These are phyloP conservation scores for Myiopsitta monachus DNA, from an alignment of 2,113 vertebrate genomes.

Conservation along the genomic window DNA sequence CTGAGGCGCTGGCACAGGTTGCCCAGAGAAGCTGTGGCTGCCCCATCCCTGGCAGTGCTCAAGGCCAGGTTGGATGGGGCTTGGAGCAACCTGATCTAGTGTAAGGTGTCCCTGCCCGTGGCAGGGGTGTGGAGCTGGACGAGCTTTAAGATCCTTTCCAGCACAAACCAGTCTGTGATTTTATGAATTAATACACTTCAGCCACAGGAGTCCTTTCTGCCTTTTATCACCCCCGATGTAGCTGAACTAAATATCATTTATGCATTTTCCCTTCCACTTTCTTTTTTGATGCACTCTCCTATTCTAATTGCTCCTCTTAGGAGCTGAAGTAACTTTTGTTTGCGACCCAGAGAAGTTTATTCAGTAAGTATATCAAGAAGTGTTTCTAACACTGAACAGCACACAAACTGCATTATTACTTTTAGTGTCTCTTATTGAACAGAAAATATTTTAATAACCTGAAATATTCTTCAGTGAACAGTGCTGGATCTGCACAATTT, in stretches of 20 bases:
- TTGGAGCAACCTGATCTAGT: background rate
- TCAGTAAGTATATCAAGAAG: slow-evolving; percentile 41
- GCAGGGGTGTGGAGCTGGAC: background rate
- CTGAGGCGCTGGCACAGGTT: background rate
- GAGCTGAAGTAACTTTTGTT: slow-evolving; percentile 37
- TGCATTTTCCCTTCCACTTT: slow-evolving; percentile 27
- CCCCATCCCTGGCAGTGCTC: background rate
- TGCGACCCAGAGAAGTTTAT: slow-evolving; percentile 54
- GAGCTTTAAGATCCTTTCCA: background rate
- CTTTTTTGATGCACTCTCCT: slow-evolving; percentile 45
- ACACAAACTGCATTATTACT: slow-evolving; percentile 21
- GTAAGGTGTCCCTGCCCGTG: background rate
- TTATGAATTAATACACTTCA: background rate
- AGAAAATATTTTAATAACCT: slow-evolving; percentile 72
- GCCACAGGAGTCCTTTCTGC: slow-evolving; percentile 46
- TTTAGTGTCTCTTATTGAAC: slow-evolving; percentile 40
- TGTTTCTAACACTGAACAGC: slow-evolving; percentile 63
- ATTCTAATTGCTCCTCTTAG: background rate
- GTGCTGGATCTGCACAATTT: slow-evolving; percentile 60
- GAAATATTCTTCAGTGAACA: slow-evolving; percentile 62
- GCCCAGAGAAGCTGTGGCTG: background rate
- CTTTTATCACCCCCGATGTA: slow-evolving; percentile 29
- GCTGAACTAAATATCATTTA: slow-evolving; percentile 11
- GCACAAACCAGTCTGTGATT: background rate
- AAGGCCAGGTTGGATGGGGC: background rate